Evolutionary conservation across 2,888 invertebrate genomes (phyloP).

Genomic region (Pelosia muscerda): DNA sequence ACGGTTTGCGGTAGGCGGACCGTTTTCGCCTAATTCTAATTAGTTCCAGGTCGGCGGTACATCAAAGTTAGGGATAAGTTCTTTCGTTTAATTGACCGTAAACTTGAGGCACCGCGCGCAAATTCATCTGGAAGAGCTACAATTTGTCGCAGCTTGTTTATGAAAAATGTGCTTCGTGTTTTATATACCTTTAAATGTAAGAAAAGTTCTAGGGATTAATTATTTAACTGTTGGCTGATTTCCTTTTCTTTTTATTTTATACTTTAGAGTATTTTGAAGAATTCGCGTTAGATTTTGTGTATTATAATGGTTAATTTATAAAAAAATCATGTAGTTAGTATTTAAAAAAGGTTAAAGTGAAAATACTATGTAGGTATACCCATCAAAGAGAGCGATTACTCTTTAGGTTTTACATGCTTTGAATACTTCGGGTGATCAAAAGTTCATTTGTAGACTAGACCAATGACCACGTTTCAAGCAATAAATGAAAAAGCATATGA

Average conservation of each 20-base stretch:
- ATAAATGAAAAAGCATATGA: too few species aligned
- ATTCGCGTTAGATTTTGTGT: not conserved
- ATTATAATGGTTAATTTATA: too few species aligned
- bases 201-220: conserved; percentile 1
- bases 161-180: conserved; percentile 45
- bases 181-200: not conserved
- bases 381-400: too few species aligned
- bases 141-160: conserved; percentile 14
- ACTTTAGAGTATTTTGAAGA: not conserved
- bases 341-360: too few species aligned
- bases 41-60: conserved; percentile 77
- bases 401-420: not conserved
- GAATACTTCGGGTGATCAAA: not conserved
- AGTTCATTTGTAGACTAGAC: too few species aligned
- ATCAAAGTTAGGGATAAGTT: conserved; percentile 77
- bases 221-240: conserved; percentile 1
- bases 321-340: too few species aligned
- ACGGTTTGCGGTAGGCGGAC: conserved; percentile 53
- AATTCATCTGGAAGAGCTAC: conserved; percentile 64
- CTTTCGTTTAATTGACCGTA: conserved; percentile 80
- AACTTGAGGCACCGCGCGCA: conserved; percentile 64
- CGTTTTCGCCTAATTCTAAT: conserved; percentile 79
- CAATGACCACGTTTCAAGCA: too few species aligned
- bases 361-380: too few species aligned
- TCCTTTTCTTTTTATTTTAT: not conserved